Percentiles rank a stretch among this genome's conserved stretches.
These are phyloP conservation scores for Caenorhabditis afra DNA, from an alignment of 2,888 invertebrate species.

Conservation along the genomic window DNA sequence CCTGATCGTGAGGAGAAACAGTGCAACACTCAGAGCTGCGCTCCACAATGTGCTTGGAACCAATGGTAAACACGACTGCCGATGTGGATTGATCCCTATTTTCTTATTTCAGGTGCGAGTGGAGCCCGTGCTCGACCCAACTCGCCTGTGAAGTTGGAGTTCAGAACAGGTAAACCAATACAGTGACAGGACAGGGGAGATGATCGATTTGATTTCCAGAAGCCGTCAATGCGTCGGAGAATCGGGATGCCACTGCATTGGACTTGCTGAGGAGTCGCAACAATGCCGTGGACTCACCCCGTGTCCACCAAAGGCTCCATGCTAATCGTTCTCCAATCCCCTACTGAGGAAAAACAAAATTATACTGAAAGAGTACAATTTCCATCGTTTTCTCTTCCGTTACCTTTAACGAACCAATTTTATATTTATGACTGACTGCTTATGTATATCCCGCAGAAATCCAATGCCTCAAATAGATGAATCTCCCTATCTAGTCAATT, in stretches of 20 bases:
- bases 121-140: conserved; percentile 73
- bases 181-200: background rate
- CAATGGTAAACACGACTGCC: conserved; percentile 66
- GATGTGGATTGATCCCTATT: background rate
- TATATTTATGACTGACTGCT: conserved; percentile 20
- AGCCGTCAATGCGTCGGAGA: conserved; percentile 77
- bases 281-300: conserved; percentile 72
- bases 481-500: conserved; percentile 62
- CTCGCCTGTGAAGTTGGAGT: conserved; percentile 72
- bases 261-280: conserved; percentile 72
- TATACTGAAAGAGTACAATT: background rate
- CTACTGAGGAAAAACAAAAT: background rate
- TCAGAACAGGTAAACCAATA: conserved; percentile 43
- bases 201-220: conserved; percentile 44
- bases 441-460: conserved; percentile 6
- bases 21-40: conserved; percentile 74
- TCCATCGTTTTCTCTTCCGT: background rate
- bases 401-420: background rate
- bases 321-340: conserved; percentile 45
- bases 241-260: conserved; percentile 74
- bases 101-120: conserved; percentile 63
- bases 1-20: conserved; percentile 69
- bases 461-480: conserved; percentile 58
- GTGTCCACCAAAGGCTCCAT: conserved; percentile 68
- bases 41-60: conserved; percentile 75